phyloP scores from a whole-genome alignment of 1,140 invertebrate species.

The Apis laboriosa region DNA sequence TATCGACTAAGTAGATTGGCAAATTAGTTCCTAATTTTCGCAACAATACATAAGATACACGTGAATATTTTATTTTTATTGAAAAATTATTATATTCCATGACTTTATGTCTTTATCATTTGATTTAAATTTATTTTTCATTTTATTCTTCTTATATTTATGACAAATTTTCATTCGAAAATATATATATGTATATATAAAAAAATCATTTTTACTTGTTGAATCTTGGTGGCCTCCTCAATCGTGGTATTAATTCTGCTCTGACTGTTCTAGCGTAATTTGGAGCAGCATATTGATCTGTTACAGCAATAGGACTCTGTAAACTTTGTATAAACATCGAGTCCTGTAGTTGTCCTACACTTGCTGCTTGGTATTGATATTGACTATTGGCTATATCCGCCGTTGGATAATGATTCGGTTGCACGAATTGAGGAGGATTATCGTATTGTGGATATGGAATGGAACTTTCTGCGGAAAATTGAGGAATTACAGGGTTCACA shows the following conservation, averaged over 20 bases:
- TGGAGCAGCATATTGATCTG: conserved; percentile 71
- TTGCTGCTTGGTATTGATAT: conserved; percentile 67
- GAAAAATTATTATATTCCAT: conserved; percentile 8
- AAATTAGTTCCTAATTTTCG: conserved; percentile 9
- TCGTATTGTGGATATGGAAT: conserved; percentile 71
- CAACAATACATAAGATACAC: not conserved
- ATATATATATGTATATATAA: not conserved
- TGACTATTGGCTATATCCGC: conserved; percentile 68
- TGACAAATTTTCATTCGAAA: not conserved
- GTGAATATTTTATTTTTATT: not conserved
- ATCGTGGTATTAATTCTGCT: conserved; percentile 68
- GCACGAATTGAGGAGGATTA: conserved; percentile 67
- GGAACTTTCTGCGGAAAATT: conserved; percentile 69
- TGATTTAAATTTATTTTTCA: not conserved
- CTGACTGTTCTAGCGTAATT: conserved; percentile 71
- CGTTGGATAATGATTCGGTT: conserved; percentile 67
- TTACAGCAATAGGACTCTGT: conserved; percentile 69
- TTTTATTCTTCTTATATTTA: not conserved
- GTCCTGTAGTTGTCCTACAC: conserved; percentile 70
- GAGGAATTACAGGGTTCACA: conserved; percentile 69
- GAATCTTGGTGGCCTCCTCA: conserved; percentile 69
- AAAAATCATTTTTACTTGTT: conserved; percentile 64
- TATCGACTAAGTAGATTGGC: conserved; percentile 27
- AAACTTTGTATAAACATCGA: conserved; percentile 71
- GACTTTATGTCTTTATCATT: not conserved